Evolutionary conservation across 2,113 vertebrate species (phyloP), one percentile per base, ranked within the genome.

Genomic region (Callionymus lyra): DNA sequence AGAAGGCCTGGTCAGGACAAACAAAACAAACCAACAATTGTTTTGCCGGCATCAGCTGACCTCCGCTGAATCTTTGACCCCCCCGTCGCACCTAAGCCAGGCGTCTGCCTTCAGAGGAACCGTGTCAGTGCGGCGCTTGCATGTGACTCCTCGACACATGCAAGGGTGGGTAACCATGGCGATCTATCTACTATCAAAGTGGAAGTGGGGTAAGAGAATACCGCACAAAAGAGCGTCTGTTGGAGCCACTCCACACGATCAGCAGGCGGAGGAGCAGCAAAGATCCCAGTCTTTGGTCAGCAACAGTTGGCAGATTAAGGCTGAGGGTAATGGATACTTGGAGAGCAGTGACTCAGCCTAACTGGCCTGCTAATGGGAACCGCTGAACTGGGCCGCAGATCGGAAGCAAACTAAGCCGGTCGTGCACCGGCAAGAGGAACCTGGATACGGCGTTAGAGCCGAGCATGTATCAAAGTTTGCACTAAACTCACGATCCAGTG

Each of bases 221-320:
- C 55, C 13, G 57, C 58, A 82, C 69, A 80, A 80, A 62, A 12
- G 63, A 70, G 63, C 42, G 35, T 65, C 67, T 78, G 64, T 78
- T 64, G 14, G 11, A 9, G 47, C 52, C 17, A 41, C 50, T 57
- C 54, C 13, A 41, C 50, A 64, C 64, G 65, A 53, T 68, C 53
- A 43, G 16, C 31, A 3, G 19, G 43, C 37, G 10, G 17, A 41
- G 34, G 35, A 50, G 38, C 0, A 54, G 65, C 56, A 52, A 46
- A 50, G 45, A 49, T 57, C 40, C 11, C 34, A 46, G 47, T 34
- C 38, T 57, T 45, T 38, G 21, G 21, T 5, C n/a, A n/a, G 48
- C 58, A 79, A 73, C 73, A 74, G 71, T 74, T 80, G 80, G 69
- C 73, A 65, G 65, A 69, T 79, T 65, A 46, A 70, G 57, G 51